Percentiles rank a stretch among this genome's conserved stretches.
Evolutionary conservation across 2,113 vertebrate species (phyloP).

Genomic region (Hucho hucho): DNA sequence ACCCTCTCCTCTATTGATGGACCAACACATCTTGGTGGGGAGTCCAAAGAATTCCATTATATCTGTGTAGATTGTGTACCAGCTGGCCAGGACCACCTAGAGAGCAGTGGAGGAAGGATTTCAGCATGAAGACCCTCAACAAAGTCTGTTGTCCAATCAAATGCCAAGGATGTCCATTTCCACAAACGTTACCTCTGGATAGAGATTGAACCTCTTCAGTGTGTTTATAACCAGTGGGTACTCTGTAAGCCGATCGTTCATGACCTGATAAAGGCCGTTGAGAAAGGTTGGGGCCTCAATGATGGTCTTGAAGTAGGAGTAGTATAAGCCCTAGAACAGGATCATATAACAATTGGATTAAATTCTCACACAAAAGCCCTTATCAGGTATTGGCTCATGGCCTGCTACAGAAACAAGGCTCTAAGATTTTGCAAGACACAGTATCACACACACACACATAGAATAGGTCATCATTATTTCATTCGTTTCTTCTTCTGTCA

Average conservation of each 20-base stretch:
- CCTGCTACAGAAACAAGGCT: too few species aligned
- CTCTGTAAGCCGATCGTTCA: conserved; percentile 93
- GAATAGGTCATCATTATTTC: conserved; percentile 19
- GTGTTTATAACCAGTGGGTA: conserved; percentile 95
- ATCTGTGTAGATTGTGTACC: conserved; percentile 85
- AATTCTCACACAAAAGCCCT: too few species aligned
- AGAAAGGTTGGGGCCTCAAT: conserved; percentile 92
- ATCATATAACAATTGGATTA: neutral
- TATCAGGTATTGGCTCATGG: too few species aligned
- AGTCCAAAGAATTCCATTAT: conserved; percentile 83
- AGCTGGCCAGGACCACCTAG: conserved; percentile 93
- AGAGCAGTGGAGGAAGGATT: conserved; percentile 11
- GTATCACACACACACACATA: too few species aligned
- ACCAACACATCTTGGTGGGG: conserved; percentile 92
- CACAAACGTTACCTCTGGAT: conserved; percentile 86
- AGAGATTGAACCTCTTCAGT: conserved; percentile 94
- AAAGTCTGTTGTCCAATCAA: conserved; percentile 15
- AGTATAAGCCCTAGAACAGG: conserved; percentile 87
- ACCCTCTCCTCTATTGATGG: conserved; percentile 91
- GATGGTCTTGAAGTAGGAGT: conserved; percentile 97
- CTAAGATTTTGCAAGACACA: too few species aligned
- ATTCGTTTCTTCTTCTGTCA: too few species aligned
- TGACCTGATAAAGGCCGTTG: conserved; percentile 83
- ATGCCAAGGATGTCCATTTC: neutral
- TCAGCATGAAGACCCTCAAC: neutral